phyloP scores from a whole-genome alignment of 2,888 invertebrate genomes.

The Parnassius mnemosyne region DNA sequence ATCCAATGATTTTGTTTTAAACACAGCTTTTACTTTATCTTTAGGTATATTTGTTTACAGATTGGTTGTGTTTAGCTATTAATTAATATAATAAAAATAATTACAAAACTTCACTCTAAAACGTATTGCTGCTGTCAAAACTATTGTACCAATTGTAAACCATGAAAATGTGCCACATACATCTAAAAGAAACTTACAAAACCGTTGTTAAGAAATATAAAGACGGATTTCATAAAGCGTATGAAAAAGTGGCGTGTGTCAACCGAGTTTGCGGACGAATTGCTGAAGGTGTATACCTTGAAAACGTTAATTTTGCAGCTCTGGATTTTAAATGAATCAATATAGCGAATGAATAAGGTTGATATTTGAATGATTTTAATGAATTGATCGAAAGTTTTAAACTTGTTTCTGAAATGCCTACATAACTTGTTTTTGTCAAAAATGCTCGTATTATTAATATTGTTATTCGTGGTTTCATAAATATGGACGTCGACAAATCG shows the following conservation, averaged over 20 bases:
- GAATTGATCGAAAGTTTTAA: conserved; percentile 7
- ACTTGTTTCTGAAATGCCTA: conserved; percentile 36
- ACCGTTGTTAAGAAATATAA: conserved; percentile 41
- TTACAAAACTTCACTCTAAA: conserved; percentile 40
- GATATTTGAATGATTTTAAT: conserved; percentile 30
- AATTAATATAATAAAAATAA: conserved; percentile 3
- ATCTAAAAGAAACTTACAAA: conserved; percentile 52
- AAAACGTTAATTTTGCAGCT: conserved; percentile 38
- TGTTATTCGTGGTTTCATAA: conserved; percentile 52
- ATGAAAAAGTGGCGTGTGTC: conserved; percentile 54
- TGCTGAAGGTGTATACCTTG: conserved; percentile 45
- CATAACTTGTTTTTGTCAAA: conserved; percentile 40
- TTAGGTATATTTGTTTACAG: background rate
- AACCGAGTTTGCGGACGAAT: conserved; percentile 57
- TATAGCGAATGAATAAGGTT: conserved; percentile 35
- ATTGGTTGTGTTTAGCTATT: background rate
- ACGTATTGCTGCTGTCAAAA: conserved; percentile 36
- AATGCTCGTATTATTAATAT: conserved; percentile 39
- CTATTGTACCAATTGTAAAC: conserved; percentile 46
- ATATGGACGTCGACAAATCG: conserved; percentile 37
- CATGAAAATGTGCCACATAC: conserved; percentile 44
- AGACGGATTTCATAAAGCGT: conserved; percentile 49
- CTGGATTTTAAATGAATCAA: conserved; percentile 18
- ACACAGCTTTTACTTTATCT: too few species aligned
- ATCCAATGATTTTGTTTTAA: too few species aligned